These are phyloP conservation scores for Varanus komodoensis DNA, from an alignment of 2,113 vertebrate genomes.

Conservation along the genomic window DNA sequence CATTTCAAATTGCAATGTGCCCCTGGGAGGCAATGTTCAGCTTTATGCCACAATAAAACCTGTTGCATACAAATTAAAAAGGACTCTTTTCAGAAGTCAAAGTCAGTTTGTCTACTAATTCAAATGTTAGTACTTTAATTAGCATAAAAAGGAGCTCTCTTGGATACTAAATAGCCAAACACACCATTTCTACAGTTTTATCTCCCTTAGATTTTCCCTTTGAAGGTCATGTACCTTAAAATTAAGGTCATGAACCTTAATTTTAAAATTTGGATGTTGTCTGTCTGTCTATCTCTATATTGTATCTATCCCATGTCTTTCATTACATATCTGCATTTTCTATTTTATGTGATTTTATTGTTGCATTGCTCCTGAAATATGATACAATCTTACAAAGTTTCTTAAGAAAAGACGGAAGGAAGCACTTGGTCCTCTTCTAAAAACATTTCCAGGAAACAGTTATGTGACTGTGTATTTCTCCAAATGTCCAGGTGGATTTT, in stretches of 20 bases:
- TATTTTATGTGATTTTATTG: background rate
- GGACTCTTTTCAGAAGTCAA: background rate
- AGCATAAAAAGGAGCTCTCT: background rate
- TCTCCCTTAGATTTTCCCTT: background rate
- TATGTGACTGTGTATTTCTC: background rate
- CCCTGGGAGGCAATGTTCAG: background rate
- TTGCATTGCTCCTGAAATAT: background rate
- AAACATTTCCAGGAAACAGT: background rate
- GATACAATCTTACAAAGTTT: background rate
- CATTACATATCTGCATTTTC: background rate
- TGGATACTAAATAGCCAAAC: background rate
- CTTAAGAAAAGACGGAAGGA: background rate
- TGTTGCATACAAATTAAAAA: constrained; percentile 23
- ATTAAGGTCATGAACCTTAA: background rate
- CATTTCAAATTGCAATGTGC: constrained; percentile 15
- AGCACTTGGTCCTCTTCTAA: background rate
- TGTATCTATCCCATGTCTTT: background rate
- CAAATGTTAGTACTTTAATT: background rate
- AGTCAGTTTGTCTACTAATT: background rate
- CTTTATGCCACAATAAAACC: constrained; percentile 7
- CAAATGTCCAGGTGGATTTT: background rate
- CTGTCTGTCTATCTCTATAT: too few species aligned
- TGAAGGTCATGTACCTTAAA: too few species aligned
- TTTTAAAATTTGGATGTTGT: constrained; percentile 1
- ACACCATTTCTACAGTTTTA: background rate